phyloP scores from a whole-genome alignment of 2,797 vertebrate species.

The Tiaroga cobitis region DNA sequence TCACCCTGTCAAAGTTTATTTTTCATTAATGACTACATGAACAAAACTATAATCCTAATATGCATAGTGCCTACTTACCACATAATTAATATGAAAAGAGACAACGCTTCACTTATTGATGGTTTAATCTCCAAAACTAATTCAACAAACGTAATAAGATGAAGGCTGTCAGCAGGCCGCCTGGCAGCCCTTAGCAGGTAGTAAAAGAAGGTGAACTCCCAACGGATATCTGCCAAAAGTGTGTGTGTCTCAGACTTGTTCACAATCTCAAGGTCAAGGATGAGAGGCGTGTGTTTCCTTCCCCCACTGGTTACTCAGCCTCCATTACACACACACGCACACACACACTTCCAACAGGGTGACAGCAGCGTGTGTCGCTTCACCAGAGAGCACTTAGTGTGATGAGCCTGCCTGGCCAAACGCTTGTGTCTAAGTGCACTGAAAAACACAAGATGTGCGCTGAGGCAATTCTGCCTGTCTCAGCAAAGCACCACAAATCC shows the following conservation, averaged over 20 bases:
- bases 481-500: conserved; percentile 19
- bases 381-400: conserved; percentile 49
- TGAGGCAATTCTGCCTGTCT: conserved; percentile 4
- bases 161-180: conserved; percentile 45
- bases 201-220: conserved; percentile 48
- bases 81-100: not conserved
- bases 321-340: conserved; percentile 6
- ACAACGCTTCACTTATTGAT: not conserved
- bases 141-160: conserved; percentile 43
- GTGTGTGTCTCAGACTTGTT: conserved; percentile 33
- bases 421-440: conserved; percentile 16
- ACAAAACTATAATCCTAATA: not conserved
- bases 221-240: conserved; percentile 40
- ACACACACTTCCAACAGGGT: conserved; percentile 46
- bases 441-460: conserved; percentile 22
- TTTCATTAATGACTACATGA: not conserved
- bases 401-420: conserved; percentile 49
- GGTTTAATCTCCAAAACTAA: conserved; percentile 46
- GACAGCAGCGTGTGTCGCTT: conserved; percentile 34
- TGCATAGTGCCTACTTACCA: too few relatives aligned
- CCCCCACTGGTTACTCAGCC: conserved; percentile 48
- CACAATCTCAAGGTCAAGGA: conserved; percentile 54
- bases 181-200: conserved; percentile 48
- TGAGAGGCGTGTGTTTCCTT: conserved; percentile 29
- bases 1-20: too few relatives aligned